Evolutionary conservation across 2,797 vertebrate genomes (phyloP).

Genomic region (Enteromius anoplus): DNA sequence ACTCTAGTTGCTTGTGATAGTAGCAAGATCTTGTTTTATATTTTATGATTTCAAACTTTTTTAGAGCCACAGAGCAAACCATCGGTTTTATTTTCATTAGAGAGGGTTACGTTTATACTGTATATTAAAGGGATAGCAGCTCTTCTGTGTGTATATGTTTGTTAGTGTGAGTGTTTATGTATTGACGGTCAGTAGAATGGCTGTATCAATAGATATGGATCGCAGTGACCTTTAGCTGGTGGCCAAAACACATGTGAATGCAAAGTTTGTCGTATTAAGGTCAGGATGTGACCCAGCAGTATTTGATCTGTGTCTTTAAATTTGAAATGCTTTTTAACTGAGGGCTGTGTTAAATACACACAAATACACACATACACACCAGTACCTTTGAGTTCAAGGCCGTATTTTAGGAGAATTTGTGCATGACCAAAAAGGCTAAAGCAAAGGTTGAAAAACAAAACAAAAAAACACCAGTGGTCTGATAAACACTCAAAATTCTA

Average conservation of each 20-base stretch:
- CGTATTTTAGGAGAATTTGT: neutral
- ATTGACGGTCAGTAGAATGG: slow-evolving; percentile 9
- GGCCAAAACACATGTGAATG: slow-evolving; percentile 71
- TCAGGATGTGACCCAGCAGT: slow-evolving; percentile 48
- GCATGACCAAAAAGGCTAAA: neutral
- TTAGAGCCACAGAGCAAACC: slow-evolving; percentile 57
- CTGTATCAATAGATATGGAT: slow-evolving; percentile 47
- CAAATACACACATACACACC: slow-evolving; percentile 4
- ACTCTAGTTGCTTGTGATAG: slow-evolving; percentile 74
- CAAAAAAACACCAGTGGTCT: neutral
- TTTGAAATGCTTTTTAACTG: slow-evolving; percentile 15
- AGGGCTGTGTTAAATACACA: slow-evolving; percentile 40
- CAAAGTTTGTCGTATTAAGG: slow-evolving; percentile 52
- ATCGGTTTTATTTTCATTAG: slow-evolving; percentile 57
- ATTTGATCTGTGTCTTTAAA: slow-evolving; percentile 18
- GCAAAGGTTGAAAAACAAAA: neutral
- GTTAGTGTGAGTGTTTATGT: slow-evolving; percentile 24
- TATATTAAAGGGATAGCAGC: slow-evolving; percentile 67
- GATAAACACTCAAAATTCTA: neutral
- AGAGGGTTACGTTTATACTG: slow-evolving; percentile 50
- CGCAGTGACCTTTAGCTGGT: slow-evolving; percentile 53
- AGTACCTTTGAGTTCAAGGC: slow-evolving; percentile 5
- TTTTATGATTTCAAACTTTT: slow-evolving; percentile 64
- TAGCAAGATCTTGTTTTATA: slow-evolving; percentile 76
- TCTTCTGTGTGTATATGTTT: slow-evolving; percentile 43